Percentiles rank a stretch among this genome's conserved stretches.
phyloP scores from a whole-genome alignment of 2,113 vertebrate species.

The Macaca fascicularis region T2T-MFA8v1.1 NC_088375.1:181180501-181181000 shows the following conservation, averaged over 20 bases:
- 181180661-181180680: not conserved
- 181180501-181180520: not conserved
- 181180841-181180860: not conserved
- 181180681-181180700: no score
- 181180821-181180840: not conserved
- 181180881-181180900: no score
- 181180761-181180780: not conserved
- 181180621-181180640: not conserved
- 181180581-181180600: not conserved
- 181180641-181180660: accelerated
- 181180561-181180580: not conserved
- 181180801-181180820: not conserved
- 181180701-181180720: accelerated
- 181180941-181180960: not conserved
- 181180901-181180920: not conserved
- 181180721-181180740: not conserved
- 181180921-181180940: not conserved
- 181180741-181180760: not conserved
- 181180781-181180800: not conserved
- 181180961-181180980: not conserved
- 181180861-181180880: not conserved
- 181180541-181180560: not conserved
- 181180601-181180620: not conserved
- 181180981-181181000: not conserved
- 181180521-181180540: not conserved